These are phyloP conservation scores for Centropus bengalensis DNA, from an alignment of 2,113 vertebrate genomes.

Conservation along the genomic window DNA sequence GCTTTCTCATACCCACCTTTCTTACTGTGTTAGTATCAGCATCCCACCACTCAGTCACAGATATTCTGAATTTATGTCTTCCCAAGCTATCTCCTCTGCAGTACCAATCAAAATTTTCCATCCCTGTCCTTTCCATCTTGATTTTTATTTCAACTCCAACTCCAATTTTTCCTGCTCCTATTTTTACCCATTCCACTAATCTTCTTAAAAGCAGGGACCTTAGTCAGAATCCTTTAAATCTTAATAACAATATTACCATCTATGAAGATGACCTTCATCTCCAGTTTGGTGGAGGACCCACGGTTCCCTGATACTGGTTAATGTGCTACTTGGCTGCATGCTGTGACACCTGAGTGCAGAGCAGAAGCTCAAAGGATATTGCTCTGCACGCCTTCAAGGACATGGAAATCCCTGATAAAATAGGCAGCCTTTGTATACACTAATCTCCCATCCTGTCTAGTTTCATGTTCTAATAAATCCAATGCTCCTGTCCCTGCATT, in stretches of 20 bases:
- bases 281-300: rapidly evolving
- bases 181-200: background rate
- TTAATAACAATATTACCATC: background rate
- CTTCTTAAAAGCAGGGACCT: background rate
- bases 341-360: background rate
- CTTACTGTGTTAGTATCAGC: too few species aligned
- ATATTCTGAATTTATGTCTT: background rate
- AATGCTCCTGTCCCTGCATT: background rate
- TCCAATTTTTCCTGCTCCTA: background rate
- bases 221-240: background rate
- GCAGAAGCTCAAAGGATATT: background rate
- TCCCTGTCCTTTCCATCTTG: background rate
- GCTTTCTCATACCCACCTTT: background rate
- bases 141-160: background rate
- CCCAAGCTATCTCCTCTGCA: rapidly evolving
- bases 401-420: background rate
- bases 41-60: background rate
- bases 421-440: background rate
- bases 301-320: background rate
- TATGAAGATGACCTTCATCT: background rate
- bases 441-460: background rate
- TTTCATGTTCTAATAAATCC: background rate
- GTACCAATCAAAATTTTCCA: background rate
- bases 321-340: background rate
- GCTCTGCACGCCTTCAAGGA: background rate